Percentiles rank a stretch among this genome's conserved stretches.
phyloP scores from a whole-genome alignment of 2,797 vertebrate genomes.

The Anguilla anguilla region DNA sequence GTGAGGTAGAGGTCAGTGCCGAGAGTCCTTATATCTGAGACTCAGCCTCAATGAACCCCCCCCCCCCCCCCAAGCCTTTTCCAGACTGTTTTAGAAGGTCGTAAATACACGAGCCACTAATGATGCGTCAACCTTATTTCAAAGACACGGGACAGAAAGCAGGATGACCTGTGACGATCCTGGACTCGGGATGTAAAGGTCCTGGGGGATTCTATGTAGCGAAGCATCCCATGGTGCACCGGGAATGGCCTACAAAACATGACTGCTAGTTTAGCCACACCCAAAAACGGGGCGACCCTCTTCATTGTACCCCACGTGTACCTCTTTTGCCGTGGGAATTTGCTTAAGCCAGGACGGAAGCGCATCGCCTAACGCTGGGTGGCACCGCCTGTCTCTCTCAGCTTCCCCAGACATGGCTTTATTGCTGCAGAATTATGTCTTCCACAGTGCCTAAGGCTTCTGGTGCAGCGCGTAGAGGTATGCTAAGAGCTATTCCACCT shows the following conservation, averaged over 20 bases:
- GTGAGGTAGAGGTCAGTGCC: constrained; percentile 23
- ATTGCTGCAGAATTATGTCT: constrained; percentile 52
- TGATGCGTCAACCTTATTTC: constrained; percentile 11
- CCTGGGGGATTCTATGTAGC: not conserved
- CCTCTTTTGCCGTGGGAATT: not conserved
- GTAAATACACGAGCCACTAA: constrained; percentile 33
- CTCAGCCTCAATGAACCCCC: constrained; percentile 29
- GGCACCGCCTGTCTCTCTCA: not conserved
- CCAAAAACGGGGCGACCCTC: not conserved
- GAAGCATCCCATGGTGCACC: not conserved
- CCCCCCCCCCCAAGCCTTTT: constrained; percentile 14
- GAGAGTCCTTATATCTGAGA: constrained; percentile 21
- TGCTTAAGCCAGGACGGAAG: not conserved
- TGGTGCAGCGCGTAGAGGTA: constrained; percentile 49
- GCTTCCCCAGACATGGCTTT: constrained; percentile 31
- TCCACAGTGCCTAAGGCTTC: constrained; percentile 52
- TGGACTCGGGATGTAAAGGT: not conserved
- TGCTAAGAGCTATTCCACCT: constrained; percentile 13
- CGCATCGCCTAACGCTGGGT: not conserved
- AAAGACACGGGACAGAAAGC: constrained; percentile 6
- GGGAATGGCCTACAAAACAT: not conserved
- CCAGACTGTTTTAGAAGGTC: constrained; percentile 34
- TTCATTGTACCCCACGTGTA: not conserved
- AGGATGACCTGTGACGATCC: not conserved
- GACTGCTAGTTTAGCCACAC: not conserved